Conservation (phyloP, 2,888 invertebrate genomes). For the Sympetrum striolatum region DNA sequence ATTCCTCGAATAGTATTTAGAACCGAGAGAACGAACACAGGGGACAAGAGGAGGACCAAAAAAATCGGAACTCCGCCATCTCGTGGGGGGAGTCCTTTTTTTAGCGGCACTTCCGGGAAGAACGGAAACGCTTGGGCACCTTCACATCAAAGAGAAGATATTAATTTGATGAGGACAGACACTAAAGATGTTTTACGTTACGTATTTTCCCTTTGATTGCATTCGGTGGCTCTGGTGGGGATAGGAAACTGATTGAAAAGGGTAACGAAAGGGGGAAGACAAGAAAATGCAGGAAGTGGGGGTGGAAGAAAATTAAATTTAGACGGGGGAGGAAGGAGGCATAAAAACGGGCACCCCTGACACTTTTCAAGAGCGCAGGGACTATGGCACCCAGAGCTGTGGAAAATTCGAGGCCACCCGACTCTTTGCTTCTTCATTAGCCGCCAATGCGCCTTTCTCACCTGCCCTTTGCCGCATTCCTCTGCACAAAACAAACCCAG, state of each 20-base stretch:
- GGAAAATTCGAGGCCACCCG: background rate
- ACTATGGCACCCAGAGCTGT: background rate
- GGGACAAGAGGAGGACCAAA: no score
- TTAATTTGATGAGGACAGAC: no score
- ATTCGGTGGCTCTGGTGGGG: background rate
- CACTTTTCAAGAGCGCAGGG: background rate
- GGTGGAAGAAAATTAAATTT: background rate
- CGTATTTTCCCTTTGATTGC: no score
- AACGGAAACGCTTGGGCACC: no score
- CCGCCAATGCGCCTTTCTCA: background rate
- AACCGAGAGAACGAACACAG: no score
- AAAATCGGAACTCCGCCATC: no score
- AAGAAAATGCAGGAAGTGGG: background rate
- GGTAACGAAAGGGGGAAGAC: background rate
- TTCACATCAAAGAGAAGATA: no score
- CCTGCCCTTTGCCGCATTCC: background rate
- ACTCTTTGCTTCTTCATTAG: background rate
- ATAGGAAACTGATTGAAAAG: background rate
- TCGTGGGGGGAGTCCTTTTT: no score
- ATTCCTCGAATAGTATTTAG: no score
- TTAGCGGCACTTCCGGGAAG: no score
- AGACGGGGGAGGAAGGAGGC: background rate
- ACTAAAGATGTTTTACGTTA: no score
- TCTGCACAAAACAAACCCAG: background rate
- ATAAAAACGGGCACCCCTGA: background rate